A percentile compares a stretch with the other conserved stretches of the same genome.
Conservation (phyloP, 2,113 vertebrate species). For the Malurus elegans region DNA sequence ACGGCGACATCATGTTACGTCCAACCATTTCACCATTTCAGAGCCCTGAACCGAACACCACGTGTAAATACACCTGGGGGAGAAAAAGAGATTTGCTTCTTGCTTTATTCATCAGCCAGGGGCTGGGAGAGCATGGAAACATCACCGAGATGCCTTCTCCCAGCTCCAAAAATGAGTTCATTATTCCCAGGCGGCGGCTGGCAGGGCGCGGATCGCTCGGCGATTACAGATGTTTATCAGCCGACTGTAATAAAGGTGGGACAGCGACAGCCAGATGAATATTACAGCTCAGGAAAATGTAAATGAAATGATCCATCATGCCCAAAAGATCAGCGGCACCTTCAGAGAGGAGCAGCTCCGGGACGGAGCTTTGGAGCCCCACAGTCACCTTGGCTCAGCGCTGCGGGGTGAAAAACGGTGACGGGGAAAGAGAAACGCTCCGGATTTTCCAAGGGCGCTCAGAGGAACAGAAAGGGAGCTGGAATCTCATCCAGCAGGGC, state of each 20-base stretch:
- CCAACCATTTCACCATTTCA: background rate
- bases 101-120: background rate
- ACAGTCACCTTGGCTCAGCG: background rate
- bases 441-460: background rate
- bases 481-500: accelerated
- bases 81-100: background rate
- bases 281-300: slow-evolving; percentile 48
- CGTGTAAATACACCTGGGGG: background rate
- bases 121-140: background rate
- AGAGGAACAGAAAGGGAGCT: background rate
- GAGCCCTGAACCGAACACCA: background rate
- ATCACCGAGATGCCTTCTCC: background rate
- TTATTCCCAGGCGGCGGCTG: slow-evolving; percentile 16
- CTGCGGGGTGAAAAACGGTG: background rate
- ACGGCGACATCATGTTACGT: background rate
- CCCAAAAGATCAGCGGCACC: background rate
- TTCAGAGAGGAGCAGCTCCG: accelerated
- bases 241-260: slow-evolving; percentile 59
- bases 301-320: slow-evolving; percentile 67
- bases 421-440: background rate
- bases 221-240: slow-evolving; percentile 58
- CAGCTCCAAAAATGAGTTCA: background rate
- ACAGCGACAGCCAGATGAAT: slow-evolving; percentile 38
- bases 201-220: background rate
- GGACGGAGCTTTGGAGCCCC: background rate